These are phyloP conservation scores for Campoplex nolae DNA, from an alignment of 2,888 invertebrate genomes.

Conservation along the genomic window DNA sequence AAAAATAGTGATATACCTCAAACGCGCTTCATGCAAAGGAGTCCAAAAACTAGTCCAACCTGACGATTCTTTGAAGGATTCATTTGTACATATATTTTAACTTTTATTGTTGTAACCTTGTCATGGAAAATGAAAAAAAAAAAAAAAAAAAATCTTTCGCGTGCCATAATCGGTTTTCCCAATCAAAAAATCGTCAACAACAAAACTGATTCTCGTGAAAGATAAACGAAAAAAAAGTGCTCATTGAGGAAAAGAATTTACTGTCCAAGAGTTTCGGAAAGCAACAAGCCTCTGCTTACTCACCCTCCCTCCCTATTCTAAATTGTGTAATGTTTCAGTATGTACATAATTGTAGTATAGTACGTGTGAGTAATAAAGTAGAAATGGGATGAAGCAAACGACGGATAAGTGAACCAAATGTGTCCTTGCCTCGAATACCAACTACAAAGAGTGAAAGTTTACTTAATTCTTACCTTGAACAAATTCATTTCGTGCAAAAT, in stretches of 20 bases:
- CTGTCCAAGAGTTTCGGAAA: background rate
- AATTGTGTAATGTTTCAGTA: slow-evolving; percentile 2
- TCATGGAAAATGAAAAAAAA: background rate
- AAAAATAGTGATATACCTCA: slow-evolving; percentile 47
- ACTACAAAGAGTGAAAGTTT: slow-evolving; percentile 37
- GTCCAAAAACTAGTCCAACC: background rate
- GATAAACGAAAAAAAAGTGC: slow-evolving; percentile 15
- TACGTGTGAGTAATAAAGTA: slow-evolving; percentile 10
- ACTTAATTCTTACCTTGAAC: slow-evolving; percentile 23
- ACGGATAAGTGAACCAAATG: slow-evolving; percentile 22
- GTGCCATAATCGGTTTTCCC: slow-evolving; percentile 54
- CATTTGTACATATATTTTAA: background rate
- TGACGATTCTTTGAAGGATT: background rate
- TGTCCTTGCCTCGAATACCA: slow-evolving; percentile 18
- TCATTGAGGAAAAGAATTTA: slow-evolving; percentile 37
- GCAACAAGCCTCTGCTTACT: background rate
- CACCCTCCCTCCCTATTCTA: background rate
- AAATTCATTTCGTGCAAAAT: slow-evolving; percentile 1
- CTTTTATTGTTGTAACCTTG: background rate
- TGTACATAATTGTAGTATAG: background rate
- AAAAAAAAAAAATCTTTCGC: slow-evolving; percentile 25
- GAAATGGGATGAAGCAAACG: slow-evolving; percentile 25
- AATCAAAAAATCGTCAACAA: background rate
- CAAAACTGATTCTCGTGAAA: background rate
- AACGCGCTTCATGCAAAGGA: background rate